Evolutionary conservation across 2,797 vertebrate genomes (phyloP).

Genomic region (Mallotus villosus): DNA sequence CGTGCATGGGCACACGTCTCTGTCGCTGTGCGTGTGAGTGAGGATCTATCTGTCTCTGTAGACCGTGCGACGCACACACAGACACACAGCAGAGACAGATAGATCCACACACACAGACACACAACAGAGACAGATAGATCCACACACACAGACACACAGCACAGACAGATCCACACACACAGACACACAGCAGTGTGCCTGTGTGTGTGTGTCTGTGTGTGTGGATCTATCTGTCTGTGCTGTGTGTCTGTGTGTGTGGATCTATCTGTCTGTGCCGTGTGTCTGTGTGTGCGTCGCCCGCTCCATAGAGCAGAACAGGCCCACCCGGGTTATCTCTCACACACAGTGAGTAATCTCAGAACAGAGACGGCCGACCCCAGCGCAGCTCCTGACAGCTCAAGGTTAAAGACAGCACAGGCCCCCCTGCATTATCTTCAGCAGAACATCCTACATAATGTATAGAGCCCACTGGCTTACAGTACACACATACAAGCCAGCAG

Average conservation of each 20-base stretch:
- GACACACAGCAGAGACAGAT: no score
- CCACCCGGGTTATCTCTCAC: conserved; percentile 13
- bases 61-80: no score
- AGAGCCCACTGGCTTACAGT: neutral
- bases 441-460: conserved; percentile 7
- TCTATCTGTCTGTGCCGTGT: neutral
- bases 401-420: conserved; percentile 14
- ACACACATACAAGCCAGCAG: neutral
- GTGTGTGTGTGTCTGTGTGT: neutral
- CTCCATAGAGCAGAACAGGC: neutral
- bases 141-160: no score
- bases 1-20: neutral
- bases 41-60: no score
- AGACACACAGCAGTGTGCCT: no score
- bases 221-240: no score
- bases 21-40: neutral
- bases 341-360: neutral
- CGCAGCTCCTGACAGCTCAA: conserved; percentile 8
- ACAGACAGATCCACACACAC: no score
- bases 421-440: conserved; percentile 6
- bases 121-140: no score
- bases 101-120: no score
- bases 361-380: neutral
- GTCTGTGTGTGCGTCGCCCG: neutral
- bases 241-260: neutral